Evolutionary conservation across 2,113 vertebrate genomes (phyloP).

Genomic region (Coptodon bakossiorum): DNA sequence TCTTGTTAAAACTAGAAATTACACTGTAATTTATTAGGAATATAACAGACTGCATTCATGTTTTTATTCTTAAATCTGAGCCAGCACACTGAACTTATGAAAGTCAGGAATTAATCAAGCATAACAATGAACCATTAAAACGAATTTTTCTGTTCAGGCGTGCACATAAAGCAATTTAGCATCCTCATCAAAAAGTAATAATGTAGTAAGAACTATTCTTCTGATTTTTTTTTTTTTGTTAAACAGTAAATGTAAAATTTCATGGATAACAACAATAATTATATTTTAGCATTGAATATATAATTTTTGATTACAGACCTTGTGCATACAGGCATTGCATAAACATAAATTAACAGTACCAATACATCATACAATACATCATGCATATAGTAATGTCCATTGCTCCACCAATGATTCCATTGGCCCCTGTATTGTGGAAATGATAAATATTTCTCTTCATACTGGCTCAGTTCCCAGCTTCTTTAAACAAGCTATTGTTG

Average conservation of each 20-base stretch:
- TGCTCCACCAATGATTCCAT: neutral
- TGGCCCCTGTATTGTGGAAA: neutral
- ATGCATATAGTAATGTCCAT: neutral
- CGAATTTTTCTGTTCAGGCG: fast-evolving
- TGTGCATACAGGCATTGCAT: neutral
- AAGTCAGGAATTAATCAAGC: neutral
- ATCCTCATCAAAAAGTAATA: neutral
- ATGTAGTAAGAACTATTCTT: neutral
- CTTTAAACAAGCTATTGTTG: neutral
- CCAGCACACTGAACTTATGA: neutral
- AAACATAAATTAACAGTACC: neutral
- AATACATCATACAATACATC: neutral
- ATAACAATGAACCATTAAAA: neutral
- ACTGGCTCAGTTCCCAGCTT: neutral
- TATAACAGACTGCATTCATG: neutral
- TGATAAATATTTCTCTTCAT: neutral
- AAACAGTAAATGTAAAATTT: neutral
- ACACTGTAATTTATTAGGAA: neutral
- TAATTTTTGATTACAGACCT: neutral
- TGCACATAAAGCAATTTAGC: fast-evolving
- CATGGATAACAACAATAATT: neutral
- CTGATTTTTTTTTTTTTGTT: fast-evolving
- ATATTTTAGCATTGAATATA: neutral
- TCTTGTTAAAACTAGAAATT: neutral
- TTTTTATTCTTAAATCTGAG: neutral